Percentiles rank a stretch among this genome's conserved stretches.
These are phyloP conservation scores for Sphenopsis melanotis DNA, from an alignment of 2,797 vertebrate species.

Conservation along the genomic window DNA sequence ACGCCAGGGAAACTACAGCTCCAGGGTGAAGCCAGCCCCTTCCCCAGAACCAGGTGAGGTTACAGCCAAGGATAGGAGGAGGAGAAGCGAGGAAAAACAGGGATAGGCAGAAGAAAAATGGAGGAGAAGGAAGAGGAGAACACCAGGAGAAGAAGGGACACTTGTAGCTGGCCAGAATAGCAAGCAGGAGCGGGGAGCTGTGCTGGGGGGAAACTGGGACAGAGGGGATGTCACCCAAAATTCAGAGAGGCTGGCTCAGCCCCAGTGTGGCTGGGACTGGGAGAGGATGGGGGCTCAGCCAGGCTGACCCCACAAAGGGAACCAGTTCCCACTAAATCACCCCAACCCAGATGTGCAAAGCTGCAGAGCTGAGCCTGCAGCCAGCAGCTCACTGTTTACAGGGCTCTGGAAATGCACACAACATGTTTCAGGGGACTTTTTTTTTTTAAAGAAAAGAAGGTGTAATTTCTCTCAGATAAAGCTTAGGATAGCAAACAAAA, in stretches of 20 bases:
- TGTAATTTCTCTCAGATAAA: background rate
- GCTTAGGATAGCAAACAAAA: background rate
- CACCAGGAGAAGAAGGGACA: background rate
- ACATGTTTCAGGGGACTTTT: background rate
- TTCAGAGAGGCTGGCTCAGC: background rate
- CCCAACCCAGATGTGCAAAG: fast-evolving
- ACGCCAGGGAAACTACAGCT: background rate
- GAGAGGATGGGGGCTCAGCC: background rate
- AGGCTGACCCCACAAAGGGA: background rate
- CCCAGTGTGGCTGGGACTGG: background rate
- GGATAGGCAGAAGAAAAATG: constrained; percentile 1
- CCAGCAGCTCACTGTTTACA: fast-evolving
- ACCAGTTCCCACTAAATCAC: background rate
- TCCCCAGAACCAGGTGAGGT: background rate
- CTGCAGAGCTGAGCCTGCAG: background rate
- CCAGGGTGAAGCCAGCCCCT: background rate
- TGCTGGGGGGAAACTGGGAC: background rate
- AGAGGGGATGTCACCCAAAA: background rate
- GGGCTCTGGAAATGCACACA: background rate
- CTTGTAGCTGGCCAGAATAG: fast-evolving
- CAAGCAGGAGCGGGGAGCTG: background rate
- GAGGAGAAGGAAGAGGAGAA: constrained; percentile 40
- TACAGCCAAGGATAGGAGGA: constrained; percentile 11
- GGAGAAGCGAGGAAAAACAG: constrained; percentile 17
- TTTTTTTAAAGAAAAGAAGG: background rate